Evolutionary conservation across 1,140 invertebrate genomes (phyloP).

Genomic region (Araneus ventricosus): DNA sequence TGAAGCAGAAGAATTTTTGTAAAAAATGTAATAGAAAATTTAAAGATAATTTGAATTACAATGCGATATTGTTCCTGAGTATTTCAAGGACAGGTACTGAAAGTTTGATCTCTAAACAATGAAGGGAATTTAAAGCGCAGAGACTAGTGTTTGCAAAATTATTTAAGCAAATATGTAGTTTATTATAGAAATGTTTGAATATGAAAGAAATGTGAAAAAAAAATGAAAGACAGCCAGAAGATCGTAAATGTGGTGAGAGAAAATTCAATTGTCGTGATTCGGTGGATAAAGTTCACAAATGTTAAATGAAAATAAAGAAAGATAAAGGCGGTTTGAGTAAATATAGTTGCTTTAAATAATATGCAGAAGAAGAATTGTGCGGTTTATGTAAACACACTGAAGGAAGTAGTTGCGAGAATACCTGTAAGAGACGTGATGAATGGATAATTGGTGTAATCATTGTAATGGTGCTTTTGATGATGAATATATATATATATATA

Average conservation of each 20-base stretch:
- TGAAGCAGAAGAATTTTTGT: too few relatives aligned
- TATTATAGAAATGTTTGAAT: too few relatives aligned
- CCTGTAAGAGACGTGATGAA: too few relatives aligned
- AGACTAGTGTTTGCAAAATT: too few relatives aligned
- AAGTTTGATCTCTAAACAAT: too few relatives aligned
- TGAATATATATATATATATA: background rate
- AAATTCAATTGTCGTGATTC: too few relatives aligned
- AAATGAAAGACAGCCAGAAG: background rate
- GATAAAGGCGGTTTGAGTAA: background rate
- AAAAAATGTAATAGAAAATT: too few relatives aligned
- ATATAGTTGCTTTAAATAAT: background rate
- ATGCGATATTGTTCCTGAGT: too few relatives aligned
- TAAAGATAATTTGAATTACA: too few relatives aligned
- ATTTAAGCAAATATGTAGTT: too few relatives aligned
- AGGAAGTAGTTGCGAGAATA: background rate
- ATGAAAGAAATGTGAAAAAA: background rate
- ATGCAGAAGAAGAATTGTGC: background rate
- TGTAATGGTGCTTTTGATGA: conserved; percentile 12
- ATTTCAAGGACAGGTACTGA: too few relatives aligned
- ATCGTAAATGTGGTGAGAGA: background rate
- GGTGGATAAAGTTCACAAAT: background rate
- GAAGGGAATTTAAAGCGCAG: too few relatives aligned
- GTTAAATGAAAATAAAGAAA: conserved; percentile 4
- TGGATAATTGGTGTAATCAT: background rate
- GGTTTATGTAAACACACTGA: background rate